Base-by-base conservation (phyloP, 2,888 invertebrate species). In the Autographa pulchrina region DNA sequence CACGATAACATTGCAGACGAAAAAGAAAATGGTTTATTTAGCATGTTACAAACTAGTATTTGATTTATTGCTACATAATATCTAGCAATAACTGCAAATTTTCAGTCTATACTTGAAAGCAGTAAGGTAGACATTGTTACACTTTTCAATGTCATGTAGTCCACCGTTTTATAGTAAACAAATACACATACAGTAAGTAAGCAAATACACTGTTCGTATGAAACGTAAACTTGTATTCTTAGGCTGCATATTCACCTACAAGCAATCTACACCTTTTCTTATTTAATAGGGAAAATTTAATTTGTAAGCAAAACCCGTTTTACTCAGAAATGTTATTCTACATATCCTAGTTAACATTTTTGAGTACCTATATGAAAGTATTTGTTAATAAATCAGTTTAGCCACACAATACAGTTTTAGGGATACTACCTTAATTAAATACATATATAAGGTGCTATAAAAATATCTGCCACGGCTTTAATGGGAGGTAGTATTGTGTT, bases 211-310 rank as follows among this genome's bases (percentile, higher is more conserved):
- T 35, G 64, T 65, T 7, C 14, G 43, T 41, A 62, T 65, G 66
- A 71, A 68, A 76, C 68, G 68, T 67, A 64, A 75, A 80, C 71
- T 61, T 52, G 32, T 14, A 67, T 61, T 64, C 63, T 67, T 9
- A 62, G 54, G 54, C 2, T 56, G 54, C 54, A 18, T 56, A 25
- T 20, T 13, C 54, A 54, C 9, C 11, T 20, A 20, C 48, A 20
- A 20, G 18, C 6, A 9, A 18, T 9, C 54, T 20, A 7, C 7
- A 5, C 16, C 14, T 41, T 41, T 43, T 16, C 1, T 43, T 13
- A 1, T 13, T 13, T 13, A 13, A 41, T 41, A 1, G 3, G 13
- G 13, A 41, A n/a, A n/a, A 13, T 13, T 13, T 13, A 13, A 41
- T 41, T 41, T 41, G 4, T 41, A 13, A 41, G 41, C 41, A 25